Base-by-base conservation (phyloP, 2,797 vertebrate species). In the Malacoraja senta region DNA sequence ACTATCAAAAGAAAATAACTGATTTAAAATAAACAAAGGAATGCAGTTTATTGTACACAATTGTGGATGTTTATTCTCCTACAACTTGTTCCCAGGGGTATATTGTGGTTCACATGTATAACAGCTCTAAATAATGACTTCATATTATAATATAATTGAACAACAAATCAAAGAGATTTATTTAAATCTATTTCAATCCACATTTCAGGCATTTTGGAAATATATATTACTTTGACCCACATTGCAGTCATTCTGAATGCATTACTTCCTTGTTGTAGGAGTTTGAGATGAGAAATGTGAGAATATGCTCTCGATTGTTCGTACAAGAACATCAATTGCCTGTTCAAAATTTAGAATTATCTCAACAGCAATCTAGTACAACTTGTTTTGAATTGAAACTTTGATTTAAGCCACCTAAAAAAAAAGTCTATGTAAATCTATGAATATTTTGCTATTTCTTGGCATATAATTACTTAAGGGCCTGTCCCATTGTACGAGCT, bases 1-100 rank as follows among this genome's bases (percentile, higher is more conserved):
- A 44, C 65, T 91, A 26, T 71, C 58, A 44, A 68, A 91, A 91
- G 68, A 72, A 91, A 91, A 74, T 44, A 38, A 91, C 68, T 91
- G 35, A 72, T 44, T 74, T n/a, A 13, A 71, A 91, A 44, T n/a
- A 65, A 32, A 35, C 88, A 44, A 72, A 91, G 88, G 35, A 21
- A 44, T 29, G 32, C 44, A 0, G 21, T 91, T 91, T 10, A 91
- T 38, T 91, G 65, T 24, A 4, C 19, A 8, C 19, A 38, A 26
- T 24, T 91, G 74, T 44, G 32, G n/a, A 38, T 91, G 3, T 91
- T 44, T 72, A 32, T 53, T 44, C 35, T 91, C 35, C 35, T 71
- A 68, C 65, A 72, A 24, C 12, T 72, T 91, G 65, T 74, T 91
- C 88, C 21, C 88, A 71, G 32, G 68, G 63, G 29, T 35, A 26